Percentiles rank a stretch among this genome's conserved stretches.
Conservation (phyloP, 23 tunicate genomes). For the Phallusia fumigata region DNA sequence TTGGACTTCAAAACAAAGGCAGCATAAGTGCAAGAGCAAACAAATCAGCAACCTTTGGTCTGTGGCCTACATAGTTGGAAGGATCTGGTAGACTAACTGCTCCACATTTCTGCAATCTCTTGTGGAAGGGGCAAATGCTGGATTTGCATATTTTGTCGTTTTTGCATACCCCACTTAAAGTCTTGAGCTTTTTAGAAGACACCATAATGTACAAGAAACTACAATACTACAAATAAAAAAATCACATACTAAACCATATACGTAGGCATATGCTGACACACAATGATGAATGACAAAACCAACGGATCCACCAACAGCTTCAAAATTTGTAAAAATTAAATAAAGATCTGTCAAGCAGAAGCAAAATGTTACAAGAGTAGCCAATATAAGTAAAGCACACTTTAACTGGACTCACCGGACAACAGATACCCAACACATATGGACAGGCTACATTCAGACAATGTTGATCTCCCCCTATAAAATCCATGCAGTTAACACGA, state of each 20-base stretch:
- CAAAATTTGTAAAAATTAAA: background rate
- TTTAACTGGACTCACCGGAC: background rate
- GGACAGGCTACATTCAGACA: background rate
- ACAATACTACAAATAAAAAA: background rate
- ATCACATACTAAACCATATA: slow-evolving; percentile 27
- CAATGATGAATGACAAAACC: slow-evolving; percentile 34
- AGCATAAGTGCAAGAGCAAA: background rate
- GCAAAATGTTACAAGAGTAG: background rate
- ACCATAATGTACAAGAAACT: background rate
- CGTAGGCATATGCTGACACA: slow-evolving; percentile 31
- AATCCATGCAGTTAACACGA: background rate
- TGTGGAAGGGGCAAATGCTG: no score
- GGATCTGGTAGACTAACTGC: background rate
- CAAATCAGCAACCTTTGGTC: background rate
- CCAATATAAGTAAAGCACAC: background rate
- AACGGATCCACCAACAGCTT: background rate
- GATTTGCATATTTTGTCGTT: no score
- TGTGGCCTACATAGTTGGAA: background rate
- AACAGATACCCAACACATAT: slow-evolving; percentile 3
- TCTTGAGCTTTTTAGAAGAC: background rate
- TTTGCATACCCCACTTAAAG: no score
- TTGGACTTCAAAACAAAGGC: no score
- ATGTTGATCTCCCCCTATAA: background rate
- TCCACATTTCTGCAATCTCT: no score
- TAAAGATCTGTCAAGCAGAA: slow-evolving; percentile 7